These are phyloP conservation scores for Zenarchopterus dispar DNA, from an alignment of 2,797 vertebrate species.

Conservation along the genomic window DNA sequence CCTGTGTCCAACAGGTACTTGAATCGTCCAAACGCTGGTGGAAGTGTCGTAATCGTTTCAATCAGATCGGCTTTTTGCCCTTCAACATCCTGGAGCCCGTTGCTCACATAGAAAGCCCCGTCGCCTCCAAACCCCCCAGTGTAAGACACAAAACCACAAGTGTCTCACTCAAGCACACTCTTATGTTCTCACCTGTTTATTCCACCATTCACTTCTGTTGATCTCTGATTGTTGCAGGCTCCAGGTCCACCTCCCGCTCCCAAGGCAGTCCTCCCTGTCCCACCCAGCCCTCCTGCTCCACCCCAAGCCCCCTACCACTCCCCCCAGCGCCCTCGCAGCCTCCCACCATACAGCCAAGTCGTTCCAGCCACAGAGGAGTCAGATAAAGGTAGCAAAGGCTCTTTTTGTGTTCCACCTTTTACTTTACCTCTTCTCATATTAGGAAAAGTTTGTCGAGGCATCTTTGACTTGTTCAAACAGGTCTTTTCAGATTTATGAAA, in stretches of 20 bases:
- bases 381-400: conserved; percentile 73
- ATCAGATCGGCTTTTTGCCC: conserved; percentile 89
- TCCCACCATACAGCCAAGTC: conserved; percentile 57
- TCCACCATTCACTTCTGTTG: conserved; percentile 2
- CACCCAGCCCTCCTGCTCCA: conserved; percentile 51
- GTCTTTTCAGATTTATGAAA: no score
- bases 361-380: conserved; percentile 62
- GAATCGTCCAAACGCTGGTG: conserved; percentile 93
- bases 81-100: conserved; percentile 89
- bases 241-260: conserved; percentile 56
- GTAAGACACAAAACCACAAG: conserved; percentile 49
- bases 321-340: conserved; percentile 53
- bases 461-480: no score
- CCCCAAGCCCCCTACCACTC: conserved; percentile 33
- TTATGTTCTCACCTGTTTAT: conserved; percentile 7
- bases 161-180: conserved; percentile 2
- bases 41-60: conserved; percentile 87
- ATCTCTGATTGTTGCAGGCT: conserved; percentile 50
- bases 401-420: no score
- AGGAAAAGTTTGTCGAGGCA: no score
- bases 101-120: conserved; percentile 65
- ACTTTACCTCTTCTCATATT: no score
- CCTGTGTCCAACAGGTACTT: conserved; percentile 78
- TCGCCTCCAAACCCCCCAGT: conserved; percentile 48
- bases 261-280: conserved; percentile 39